These are phyloP conservation scores for Drosophila jambulina DNA, from an alignment of 1,140 invertebrate species.

Conservation along the genomic window DNA sequence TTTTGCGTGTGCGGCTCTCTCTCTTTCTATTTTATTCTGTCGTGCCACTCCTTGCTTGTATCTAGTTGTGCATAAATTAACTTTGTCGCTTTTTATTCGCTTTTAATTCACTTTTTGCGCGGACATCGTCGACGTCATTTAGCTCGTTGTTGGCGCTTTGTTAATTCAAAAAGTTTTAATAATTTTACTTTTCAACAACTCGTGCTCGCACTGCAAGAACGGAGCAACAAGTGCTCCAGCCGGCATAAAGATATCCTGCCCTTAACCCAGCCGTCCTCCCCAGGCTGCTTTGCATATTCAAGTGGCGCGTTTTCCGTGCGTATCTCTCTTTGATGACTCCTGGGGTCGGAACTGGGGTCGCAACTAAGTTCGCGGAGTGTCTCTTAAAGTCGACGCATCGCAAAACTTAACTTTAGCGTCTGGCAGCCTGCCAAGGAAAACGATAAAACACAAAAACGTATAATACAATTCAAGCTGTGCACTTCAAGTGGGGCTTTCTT, in stretches of 20 bases:
- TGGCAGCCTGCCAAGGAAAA: neutral
- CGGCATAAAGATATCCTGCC: conserved; percentile 13
- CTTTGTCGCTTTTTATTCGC: conserved; percentile 68
- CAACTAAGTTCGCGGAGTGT: conserved; percentile 2
- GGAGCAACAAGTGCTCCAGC: conserved; percentile 60
- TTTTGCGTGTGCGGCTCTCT: neutral
- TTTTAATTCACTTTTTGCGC: conserved; percentile 67
- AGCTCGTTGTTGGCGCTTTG: conserved; percentile 59
- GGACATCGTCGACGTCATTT: conserved; percentile 61
- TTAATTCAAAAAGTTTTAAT: conserved; percentile 78
- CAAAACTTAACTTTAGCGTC: conserved; percentile 22
- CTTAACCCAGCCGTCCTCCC: neutral
- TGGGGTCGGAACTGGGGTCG: neutral
- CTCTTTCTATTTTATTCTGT: conserved; percentile 1
- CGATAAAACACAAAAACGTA: conserved; percentile 7
- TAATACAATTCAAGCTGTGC: neutral
- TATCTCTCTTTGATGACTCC: conserved; percentile 31
- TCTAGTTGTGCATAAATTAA: conserved; percentile 70
- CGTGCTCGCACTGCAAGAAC: conserved; percentile 36
- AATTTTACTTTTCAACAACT: conserved; percentile 72
- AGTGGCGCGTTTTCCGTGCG: conserved; percentile 30
- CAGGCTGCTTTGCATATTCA: conserved; percentile 49
- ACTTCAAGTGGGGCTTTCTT: neutral
- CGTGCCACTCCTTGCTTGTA: conserved; percentile 16
- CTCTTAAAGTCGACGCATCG: conserved; percentile 30